phyloP scores from a whole-genome alignment of 2,888 invertebrate species.

The Mystacides longicornis region DNA sequence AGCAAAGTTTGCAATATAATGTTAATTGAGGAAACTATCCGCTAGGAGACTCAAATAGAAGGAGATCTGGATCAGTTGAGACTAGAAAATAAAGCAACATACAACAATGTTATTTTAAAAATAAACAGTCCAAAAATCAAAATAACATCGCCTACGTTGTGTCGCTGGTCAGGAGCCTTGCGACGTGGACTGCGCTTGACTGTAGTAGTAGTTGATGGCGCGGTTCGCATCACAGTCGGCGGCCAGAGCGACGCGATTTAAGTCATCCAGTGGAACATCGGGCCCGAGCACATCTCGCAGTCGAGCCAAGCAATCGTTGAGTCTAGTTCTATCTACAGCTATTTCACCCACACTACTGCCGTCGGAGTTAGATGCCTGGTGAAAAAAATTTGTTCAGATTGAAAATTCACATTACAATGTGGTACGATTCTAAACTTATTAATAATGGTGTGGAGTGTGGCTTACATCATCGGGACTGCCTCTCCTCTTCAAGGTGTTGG shows the following conservation, averaged over 20 bases:
- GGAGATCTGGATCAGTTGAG: no score
- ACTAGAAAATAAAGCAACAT: not conserved
- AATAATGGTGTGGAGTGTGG: no score
- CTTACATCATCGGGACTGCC: conserved; percentile 15
- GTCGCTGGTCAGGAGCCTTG: conserved; percentile 9
- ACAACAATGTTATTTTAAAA: not conserved
- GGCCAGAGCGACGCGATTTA: conserved; percentile 46
- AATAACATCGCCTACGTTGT: not conserved
- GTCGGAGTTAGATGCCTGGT: conserved; percentile 30
- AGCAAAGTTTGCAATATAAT: no score
- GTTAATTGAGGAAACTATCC: no score
- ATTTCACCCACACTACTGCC: conserved; percentile 33
- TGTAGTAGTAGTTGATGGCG: conserved; percentile 51
- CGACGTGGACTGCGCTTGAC: not conserved
- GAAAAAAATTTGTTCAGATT: not conserved
- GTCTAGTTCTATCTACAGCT: conserved; percentile 33
- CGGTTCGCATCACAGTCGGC: conserved; percentile 53
- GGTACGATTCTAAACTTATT: no score
- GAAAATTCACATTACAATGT: not conserved
- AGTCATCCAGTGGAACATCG: conserved; percentile 40
- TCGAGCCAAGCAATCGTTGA: conserved; percentile 43
- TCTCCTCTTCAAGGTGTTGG: not conserved
- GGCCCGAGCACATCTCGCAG: conserved; percentile 49
- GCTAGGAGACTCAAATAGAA: no score
- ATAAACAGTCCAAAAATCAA: conserved; percentile 1